These are phyloP conservation scores for Matsumurasca onukii DNA, from an alignment of 1,140 invertebrate species.

Conservation along the genomic window DNA sequence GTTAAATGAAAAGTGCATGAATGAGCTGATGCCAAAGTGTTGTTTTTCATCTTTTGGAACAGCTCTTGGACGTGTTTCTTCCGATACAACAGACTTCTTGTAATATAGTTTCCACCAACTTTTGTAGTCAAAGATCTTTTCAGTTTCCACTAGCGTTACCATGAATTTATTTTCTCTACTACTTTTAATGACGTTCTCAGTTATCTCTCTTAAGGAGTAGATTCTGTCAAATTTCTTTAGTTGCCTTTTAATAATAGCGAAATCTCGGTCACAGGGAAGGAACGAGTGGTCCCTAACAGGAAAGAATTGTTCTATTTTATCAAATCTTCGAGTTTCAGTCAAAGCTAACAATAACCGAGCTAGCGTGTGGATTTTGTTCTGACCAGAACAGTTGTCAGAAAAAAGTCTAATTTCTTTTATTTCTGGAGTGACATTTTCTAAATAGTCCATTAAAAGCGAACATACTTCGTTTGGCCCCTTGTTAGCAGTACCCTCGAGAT, in stretches of 20 bases:
- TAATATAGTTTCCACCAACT: conserved; percentile 35
- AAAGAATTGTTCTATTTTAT: conserved; percentile 29
- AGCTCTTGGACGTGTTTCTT: conserved; percentile 24
- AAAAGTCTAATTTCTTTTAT: conserved; percentile 45
- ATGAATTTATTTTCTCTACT: conserved; percentile 26
- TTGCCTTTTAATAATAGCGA: conserved; percentile 33
- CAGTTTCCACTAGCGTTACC: conserved; percentile 17
- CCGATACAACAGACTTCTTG: conserved; percentile 34
- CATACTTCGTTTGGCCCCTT: conserved; percentile 42
- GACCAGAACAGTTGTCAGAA: conserved; percentile 49
- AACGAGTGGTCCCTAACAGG: conserved; percentile 37
- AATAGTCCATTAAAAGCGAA: conserved; percentile 38
- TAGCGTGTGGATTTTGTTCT: conserved; percentile 48
- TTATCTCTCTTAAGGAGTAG: not conserved
- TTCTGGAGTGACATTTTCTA: conserved; percentile 36
- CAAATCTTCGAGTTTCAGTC: conserved; percentile 20
- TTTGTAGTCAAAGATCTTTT: conserved; percentile 35
- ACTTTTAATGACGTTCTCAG: not conserved
- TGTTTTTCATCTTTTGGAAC: conserved; percentile 30
- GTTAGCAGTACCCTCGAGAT: conserved; percentile 35
- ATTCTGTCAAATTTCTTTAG: conserved; percentile 33
- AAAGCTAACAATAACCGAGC: conserved; percentile 19
- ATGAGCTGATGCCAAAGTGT: conserved; percentile 31
- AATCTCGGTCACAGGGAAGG: conserved; percentile 37
- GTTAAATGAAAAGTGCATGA: conserved; percentile 30